These are phyloP conservation scores for Apis cerana DNA, from an alignment of 1,140 invertebrate species.

Conservation along the genomic window DNA sequence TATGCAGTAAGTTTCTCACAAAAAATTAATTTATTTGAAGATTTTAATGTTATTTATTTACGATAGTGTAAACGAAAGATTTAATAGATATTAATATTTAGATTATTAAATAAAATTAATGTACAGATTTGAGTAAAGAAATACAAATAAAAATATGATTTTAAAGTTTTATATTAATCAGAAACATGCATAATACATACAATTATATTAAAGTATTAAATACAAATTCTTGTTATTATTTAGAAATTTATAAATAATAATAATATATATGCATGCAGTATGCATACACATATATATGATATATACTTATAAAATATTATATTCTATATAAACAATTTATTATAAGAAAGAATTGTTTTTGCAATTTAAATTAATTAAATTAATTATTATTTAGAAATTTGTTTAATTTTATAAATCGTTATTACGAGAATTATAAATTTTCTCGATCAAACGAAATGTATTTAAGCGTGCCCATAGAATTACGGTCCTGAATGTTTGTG, in stretches of 20 bases:
- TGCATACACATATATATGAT: too few relatives aligned
- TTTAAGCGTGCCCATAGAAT: not conserved
- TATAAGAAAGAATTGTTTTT: not conserved
- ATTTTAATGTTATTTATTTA: not conserved
- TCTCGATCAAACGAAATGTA: not conserved
- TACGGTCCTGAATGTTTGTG: conserved; percentile 70
- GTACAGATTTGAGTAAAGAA: too few relatives aligned
- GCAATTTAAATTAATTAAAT: too few relatives aligned
- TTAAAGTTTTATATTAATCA: too few relatives aligned
- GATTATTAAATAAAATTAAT: not conserved
- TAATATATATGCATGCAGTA: not conserved
- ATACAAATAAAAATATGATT: not conserved
- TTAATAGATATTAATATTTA: not conserved
- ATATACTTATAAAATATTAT: not conserved
- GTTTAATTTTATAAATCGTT: too few relatives aligned
- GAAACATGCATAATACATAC: not conserved
- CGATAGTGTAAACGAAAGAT: not conserved
- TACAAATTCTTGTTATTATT: not conserved
- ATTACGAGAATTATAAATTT: not conserved
- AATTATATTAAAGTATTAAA: not conserved
- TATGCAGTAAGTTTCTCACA: too few relatives aligned
- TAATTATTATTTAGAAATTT: too few relatives aligned
- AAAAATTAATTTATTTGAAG: not conserved
- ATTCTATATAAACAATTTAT: accelerated
- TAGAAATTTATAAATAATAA: not conserved